These are phyloP conservation scores for Uria lomvia DNA, from an alignment of 2,113 vertebrate species.

Conservation along the genomic window DNA sequence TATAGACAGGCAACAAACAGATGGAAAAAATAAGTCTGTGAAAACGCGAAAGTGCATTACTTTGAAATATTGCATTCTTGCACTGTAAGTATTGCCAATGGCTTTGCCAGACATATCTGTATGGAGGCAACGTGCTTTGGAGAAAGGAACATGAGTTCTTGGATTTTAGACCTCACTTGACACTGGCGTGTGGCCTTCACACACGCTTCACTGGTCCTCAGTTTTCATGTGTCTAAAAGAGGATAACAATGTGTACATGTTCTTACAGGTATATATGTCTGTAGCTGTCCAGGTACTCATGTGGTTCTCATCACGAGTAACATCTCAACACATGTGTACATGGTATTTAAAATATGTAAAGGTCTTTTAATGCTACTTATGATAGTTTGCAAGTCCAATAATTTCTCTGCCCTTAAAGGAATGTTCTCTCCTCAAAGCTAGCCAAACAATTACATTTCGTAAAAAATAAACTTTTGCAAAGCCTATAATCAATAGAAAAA, in stretches of 20 bases:
- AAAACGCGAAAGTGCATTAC: background rate
- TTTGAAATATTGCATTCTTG: slow-evolving; percentile 41
- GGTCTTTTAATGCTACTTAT: background rate
- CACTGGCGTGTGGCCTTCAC: background rate
- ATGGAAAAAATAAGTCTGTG: slow-evolving; percentile 26
- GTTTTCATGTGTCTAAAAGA: background rate
- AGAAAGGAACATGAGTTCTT: slow-evolving; percentile 5
- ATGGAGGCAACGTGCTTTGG: background rate
- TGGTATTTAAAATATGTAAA: background rate
- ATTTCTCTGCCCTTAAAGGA: slow-evolving; percentile 22
- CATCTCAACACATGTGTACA: background rate
- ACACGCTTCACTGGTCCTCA: background rate
- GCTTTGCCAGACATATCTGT: background rate
- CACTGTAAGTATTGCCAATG: background rate
- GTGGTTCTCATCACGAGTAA: background rate
- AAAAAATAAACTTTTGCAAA: slow-evolving; percentile 54
- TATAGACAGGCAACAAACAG: slow-evolving; percentile 13
- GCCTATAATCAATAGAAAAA: slow-evolving; percentile 33
- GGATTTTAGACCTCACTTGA: slow-evolving; percentile 18
- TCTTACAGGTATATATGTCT: background rate
- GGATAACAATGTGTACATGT: background rate
- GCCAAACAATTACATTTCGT: slow-evolving; percentile 1
- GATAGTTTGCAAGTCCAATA: background rate
- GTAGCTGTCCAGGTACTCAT: background rate
- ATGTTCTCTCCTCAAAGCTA: slow-evolving; percentile 34